Conservation (phyloP, 2,888 invertebrate species). For the Idaea dimidiata region DNA sequence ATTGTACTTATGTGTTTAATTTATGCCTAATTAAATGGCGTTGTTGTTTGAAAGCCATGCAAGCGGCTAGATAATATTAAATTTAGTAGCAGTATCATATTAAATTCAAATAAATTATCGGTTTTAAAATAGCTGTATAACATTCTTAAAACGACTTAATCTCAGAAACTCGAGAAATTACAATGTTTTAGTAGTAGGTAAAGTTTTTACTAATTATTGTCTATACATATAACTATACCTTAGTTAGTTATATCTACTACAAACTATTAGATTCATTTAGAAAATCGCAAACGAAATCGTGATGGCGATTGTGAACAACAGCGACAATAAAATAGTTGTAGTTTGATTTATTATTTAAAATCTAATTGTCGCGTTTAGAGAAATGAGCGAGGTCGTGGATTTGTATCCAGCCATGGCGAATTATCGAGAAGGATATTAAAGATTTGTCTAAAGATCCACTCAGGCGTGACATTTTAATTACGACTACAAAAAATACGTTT, state of each 20-base stretch:
- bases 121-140: background rate
- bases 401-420: background rate
- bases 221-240: background rate
- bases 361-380: background rate
- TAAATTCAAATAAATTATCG: background rate
- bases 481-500: slow-evolving; percentile 12
- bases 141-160: background rate
- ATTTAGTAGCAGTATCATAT: background rate
- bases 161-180: background rate
- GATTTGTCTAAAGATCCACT: too few species aligned
- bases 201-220: background rate
- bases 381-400: background rate
- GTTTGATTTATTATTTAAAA: background rate
- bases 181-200: background rate
- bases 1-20: background rate
- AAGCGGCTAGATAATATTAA: too few species aligned
- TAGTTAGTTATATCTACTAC: background rate
- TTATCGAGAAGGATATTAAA: too few species aligned
- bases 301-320: too few species aligned
- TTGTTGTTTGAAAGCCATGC: too few species aligned
- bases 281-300: background rate
- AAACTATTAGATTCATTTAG: slow-evolving; percentile 5
- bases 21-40: too few species aligned
- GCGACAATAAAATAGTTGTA: background rate
- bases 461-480: too few species aligned